Conservation (phyloP, 2,888 invertebrate genomes). For the Brachylomia viminalis region DNA sequence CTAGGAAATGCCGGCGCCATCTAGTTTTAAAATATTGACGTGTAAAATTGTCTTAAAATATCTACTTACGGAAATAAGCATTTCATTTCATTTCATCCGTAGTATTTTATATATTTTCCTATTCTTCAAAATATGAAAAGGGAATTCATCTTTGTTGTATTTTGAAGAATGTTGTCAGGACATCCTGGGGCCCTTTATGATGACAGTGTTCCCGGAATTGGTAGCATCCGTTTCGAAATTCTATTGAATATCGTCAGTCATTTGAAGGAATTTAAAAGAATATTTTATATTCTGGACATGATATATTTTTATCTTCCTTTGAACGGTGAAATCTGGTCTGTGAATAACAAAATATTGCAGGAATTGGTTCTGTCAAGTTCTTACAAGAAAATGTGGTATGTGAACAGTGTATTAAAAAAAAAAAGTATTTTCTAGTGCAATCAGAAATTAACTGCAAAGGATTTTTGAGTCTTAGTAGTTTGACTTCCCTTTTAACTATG, state of each 20-base stretch:
- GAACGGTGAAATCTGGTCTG: neutral
- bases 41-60: too few relatives aligned
- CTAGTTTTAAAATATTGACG: too few relatives aligned
- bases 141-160: neutral
- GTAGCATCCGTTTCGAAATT: neutral
- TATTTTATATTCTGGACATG: neutral
- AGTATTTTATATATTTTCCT: neutral
- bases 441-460: too few relatives aligned
- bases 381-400: neutral
- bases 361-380: neutral
- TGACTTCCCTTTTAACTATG: too few relatives aligned
- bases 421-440: neutral
- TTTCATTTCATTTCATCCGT: too few relatives aligned
- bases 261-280: slow-evolving; percentile 1
- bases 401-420: neutral
- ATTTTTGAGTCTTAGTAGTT: neutral
- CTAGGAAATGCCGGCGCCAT: too few relatives aligned
- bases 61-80: too few relatives aligned
- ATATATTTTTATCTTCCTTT: slow-evolving; percentile 2
- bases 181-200: neutral
- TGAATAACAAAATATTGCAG: neutral
- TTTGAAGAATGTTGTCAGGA: neutral
- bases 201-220: neutral
- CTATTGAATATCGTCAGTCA: slow-evolving; percentile 3
- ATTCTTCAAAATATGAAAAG: neutral